Evolutionary conservation across 2,797 vertebrate species (phyloP).

Genomic region (Chelon labrosus): DNA sequence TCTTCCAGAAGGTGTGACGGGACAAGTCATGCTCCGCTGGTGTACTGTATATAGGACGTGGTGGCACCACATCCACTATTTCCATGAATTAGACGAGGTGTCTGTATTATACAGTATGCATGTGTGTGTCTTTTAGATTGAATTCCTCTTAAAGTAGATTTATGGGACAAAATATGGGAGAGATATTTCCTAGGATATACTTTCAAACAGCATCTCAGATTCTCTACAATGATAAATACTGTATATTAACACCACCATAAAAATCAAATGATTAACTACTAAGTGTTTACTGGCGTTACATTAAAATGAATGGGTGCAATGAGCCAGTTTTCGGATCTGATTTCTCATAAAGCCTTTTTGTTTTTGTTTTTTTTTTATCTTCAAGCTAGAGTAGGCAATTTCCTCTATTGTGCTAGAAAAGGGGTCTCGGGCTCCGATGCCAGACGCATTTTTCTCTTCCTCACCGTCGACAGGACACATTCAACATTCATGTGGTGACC

Average conservation of each 20-base stretch:
- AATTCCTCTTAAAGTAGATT: slow-evolving; percentile 47
- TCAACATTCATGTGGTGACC: slow-evolving; percentile 80
- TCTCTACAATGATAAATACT: slow-evolving; percentile 15
- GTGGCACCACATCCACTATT: slow-evolving; percentile 24
- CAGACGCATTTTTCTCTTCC: slow-evolving; percentile 50
- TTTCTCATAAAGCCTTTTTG: slow-evolving; percentile 47
- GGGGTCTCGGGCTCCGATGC: slow-evolving; percentile 24
- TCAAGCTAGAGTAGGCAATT: slow-evolving; percentile 33
- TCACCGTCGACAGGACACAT: slow-evolving; percentile 64
- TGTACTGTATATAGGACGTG: slow-evolving; percentile 6
- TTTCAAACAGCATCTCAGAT: slow-evolving; percentile 28
- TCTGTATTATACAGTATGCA: neutral
- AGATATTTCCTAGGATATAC: slow-evolving; percentile 41
- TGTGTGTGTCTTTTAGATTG: slow-evolving; percentile 11
- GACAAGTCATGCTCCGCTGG: slow-evolving; percentile 21
- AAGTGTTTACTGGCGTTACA: slow-evolving; percentile 23
- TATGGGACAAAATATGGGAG: slow-evolving; percentile 37
- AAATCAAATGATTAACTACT: slow-evolving; percentile 27
- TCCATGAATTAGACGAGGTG: neutral
- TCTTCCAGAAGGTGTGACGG: no score
- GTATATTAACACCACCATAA: slow-evolving; percentile 7
- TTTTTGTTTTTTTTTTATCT: slow-evolving; percentile 14
- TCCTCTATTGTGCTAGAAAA: slow-evolving; percentile 35
- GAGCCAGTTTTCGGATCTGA: slow-evolving; percentile 29
- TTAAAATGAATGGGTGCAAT: slow-evolving; percentile 14